A percentile compares a stretch with the other conserved stretches of the same genome.
phyloP scores from a whole-genome alignment of 92 coral and sea anemone genomes.

The Epizoanthus fatuus region DNA sequence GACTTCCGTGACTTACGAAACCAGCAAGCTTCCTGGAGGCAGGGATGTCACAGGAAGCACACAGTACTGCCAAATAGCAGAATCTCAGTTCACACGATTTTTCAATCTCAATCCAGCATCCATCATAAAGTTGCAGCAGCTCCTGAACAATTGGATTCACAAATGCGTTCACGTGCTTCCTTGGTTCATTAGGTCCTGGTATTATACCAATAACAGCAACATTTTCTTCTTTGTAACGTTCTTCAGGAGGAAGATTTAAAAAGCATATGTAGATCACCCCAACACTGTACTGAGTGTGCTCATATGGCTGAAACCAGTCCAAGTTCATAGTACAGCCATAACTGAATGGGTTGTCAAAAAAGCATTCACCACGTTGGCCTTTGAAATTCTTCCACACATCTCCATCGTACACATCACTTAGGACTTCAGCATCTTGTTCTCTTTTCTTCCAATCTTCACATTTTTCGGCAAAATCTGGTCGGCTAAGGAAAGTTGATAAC shows the following conservation, averaged over 20 bases:
- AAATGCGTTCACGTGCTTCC: slow-evolving; percentile 27
- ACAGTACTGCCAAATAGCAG: slow-evolving; percentile 44
- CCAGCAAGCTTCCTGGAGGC: slow-evolving; percentile 66
- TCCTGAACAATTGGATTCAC: slow-evolving; percentile 29
- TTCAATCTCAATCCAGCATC: slow-evolving; percentile 43
- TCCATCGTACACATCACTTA: slow-evolving; percentile 56
- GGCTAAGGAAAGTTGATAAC: slow-evolving; percentile 25
- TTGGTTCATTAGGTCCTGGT: slow-evolving; percentile 48
- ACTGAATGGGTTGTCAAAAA: slow-evolving; percentile 35
- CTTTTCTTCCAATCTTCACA: slow-evolving; percentile 44
- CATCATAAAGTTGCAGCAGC: slow-evolving; percentile 43
- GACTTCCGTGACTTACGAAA: slow-evolving; percentile 27
- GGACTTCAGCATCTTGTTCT: slow-evolving; percentile 15
- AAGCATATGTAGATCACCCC: slow-evolving; percentile 48
- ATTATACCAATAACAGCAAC: slow-evolving; percentile 55
- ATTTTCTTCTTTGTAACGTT: slow-evolving; percentile 54
- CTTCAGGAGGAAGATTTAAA: slow-evolving; percentile 52
- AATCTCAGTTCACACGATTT: slow-evolving; percentile 33
- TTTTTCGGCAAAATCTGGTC: slow-evolving; percentile 49
- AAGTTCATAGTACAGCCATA: slow-evolving; percentile 54
- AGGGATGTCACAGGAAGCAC: slow-evolving; percentile 64
- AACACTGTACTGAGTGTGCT: slow-evolving; percentile 46
- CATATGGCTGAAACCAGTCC: slow-evolving; percentile 61
- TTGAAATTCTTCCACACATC: slow-evolving; percentile 47
- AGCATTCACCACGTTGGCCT: slow-evolving; percentile 16